A percentile compares a stretch with the other conserved stretches of the same genome.
These are phyloP conservation scores for Mus caroli DNA, from an alignment of 2,797 vertebrate genomes.

Conservation along the genomic window DNA sequence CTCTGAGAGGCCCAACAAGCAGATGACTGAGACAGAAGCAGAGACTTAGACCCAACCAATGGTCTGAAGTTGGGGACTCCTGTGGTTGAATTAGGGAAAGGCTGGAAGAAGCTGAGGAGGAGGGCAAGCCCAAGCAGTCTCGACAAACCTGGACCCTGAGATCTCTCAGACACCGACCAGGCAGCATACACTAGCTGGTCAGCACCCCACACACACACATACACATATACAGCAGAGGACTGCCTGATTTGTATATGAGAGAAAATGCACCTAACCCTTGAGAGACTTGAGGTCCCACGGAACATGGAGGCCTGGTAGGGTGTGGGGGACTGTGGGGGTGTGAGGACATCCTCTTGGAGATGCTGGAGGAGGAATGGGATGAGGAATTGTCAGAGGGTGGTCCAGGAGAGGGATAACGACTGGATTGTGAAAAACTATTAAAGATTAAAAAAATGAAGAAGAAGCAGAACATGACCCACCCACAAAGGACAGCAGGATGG, in stretches of 20 bases:
- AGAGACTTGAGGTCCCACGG: neutral
- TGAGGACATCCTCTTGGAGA: neutral
- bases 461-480: slow-evolving; percentile 86
- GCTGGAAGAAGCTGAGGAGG: neutral
- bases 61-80: neutral
- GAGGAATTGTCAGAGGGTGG: neutral
- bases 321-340: too few species aligned
- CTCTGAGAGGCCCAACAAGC: neutral
- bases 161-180: neutral
- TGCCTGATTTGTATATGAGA: neutral
- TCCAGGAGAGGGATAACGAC: neutral
- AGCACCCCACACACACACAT: neutral
- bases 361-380: neutral
- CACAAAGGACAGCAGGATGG: slow-evolving; percentile 89
- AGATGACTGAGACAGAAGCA: neutral
- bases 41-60: neutral
- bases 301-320: neutral
- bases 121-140: neutral
- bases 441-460: neutral
- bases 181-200: neutral
- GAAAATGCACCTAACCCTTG: neutral
- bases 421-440: neutral
- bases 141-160: neutral
- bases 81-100: neutral
- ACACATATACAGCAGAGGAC: neutral